Percentiles rank a stretch among this genome's conserved stretches.
These are phyloP conservation scores for Trididemnum clinides DNA, from an alignment of 23 tunicate species.

Conservation along the genomic window DNA sequence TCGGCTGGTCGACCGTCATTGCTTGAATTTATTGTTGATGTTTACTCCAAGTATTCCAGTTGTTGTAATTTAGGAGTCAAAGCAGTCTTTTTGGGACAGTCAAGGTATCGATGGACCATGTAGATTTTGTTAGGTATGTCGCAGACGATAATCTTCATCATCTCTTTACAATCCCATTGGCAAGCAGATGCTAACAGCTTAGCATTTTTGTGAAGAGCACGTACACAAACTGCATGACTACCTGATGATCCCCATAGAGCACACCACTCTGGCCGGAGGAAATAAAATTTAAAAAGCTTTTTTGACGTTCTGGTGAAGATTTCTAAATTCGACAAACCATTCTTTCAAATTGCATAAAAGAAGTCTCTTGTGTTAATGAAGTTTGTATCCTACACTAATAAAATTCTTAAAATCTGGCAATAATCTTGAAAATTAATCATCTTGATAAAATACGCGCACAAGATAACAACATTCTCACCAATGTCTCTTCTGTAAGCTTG, in stretches of 20 bases:
- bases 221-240: slow-evolving; percentile 38
- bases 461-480: slow-evolving; percentile 14
- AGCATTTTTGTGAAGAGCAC: slow-evolving; percentile 25
- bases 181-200: background rate
- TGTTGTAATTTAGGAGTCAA: background rate
- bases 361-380: slow-evolving; percentile 16
- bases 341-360: slow-evolving; percentile 43
- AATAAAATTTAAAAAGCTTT: slow-evolving; percentile 22
- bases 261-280: slow-evolving; percentile 28
- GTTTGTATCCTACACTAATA: slow-evolving; percentile 13
- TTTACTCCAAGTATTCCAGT: background rate
- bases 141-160: slow-evolving; percentile 19
- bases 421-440: slow-evolving; percentile 41
- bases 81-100: slow-evolving; percentile 4
- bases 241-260: slow-evolving; percentile 35
- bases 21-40: slow-evolving; percentile 5
- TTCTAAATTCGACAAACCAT: slow-evolving; percentile 20
- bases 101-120: slow-evolving; percentile 14
- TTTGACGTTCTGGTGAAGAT: background rate
- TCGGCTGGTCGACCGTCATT: slow-evolving; percentile 24
- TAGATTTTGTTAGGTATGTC: slow-evolving; percentile 14
- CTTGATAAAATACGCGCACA: slow-evolving; percentile 14
- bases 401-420: slow-evolving; percentile 29
- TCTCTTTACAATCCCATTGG: background rate
- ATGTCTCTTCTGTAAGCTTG: slow-evolving; percentile 15